Conservation (phyloP, 2,888 invertebrate species). For the Pyrrhosoma nymphula region DNA sequence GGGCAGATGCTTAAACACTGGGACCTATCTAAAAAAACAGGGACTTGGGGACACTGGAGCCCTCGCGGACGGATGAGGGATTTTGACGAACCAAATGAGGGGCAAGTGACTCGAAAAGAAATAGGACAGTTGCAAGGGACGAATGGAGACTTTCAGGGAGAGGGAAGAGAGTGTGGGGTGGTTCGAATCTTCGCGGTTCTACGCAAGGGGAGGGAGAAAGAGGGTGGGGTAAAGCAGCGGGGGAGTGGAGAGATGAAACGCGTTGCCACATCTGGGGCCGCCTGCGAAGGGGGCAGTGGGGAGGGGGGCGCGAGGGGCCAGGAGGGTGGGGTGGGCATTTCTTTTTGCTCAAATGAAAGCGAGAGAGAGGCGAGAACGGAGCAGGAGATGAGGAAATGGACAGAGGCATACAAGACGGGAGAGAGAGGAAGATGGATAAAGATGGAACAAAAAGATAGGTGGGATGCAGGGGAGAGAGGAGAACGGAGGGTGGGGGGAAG, state of each 20-base stretch:
- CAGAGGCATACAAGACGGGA: neutral
- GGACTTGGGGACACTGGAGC: too few species aligned
- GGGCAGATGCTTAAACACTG: too few species aligned
- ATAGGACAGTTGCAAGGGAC: neutral
- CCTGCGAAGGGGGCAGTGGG: neutral
- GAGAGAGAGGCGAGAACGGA: neutral
- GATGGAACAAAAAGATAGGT: neutral
- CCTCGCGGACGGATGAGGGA: too few species aligned
- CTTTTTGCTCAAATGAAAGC: neutral
- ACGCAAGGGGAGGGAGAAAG: neutral
- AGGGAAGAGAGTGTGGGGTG: neutral
- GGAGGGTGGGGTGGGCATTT: neutral
- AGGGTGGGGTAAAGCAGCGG: too few species aligned
- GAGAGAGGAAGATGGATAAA: neutral
- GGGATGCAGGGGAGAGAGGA: neutral
- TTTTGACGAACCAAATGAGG: neutral
- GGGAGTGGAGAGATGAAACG: neutral
- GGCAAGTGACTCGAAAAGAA: neutral
- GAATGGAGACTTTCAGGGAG: neutral
- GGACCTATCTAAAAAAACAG: too few species aligned
- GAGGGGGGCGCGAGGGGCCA: neutral
- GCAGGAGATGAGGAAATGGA: neutral
- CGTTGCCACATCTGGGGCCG: conserved; percentile 25
- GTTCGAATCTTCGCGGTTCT: neutral
- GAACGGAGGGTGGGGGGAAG: neutral